Evolutionary conservation across 2,797 vertebrate species (phyloP).

Genomic region (Rhincodon typus): DNA sequence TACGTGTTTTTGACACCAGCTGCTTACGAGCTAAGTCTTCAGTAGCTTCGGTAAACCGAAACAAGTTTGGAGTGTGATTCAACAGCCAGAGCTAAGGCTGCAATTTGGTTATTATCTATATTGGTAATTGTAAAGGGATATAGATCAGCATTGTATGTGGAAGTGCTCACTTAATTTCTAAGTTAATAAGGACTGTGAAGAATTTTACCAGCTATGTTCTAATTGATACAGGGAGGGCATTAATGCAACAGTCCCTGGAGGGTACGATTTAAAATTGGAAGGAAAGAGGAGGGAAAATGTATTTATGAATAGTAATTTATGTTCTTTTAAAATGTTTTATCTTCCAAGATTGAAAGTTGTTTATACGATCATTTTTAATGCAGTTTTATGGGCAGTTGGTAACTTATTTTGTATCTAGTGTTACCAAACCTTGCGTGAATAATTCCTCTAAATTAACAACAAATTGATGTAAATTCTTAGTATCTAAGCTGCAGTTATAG

Average conservation of each 20-base stretch:
- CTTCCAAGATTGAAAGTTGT: not conserved
- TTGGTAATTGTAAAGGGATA: conserved; percentile 22
- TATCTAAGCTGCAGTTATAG: not conserved
- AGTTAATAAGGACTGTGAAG: not conserved
- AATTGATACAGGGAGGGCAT: not conserved
- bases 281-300: not conserved
- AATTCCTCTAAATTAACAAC: not conserved
- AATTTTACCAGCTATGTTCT: not conserved
- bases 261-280: not conserved
- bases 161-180: not conserved
- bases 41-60: too few species aligned
- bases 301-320: not conserved
- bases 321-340: not conserved
- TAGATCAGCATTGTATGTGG: not conserved
- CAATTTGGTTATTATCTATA: not conserved
- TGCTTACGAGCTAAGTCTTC: not conserved
- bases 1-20: not conserved
- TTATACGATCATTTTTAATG: not conserved
- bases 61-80: not conserved
- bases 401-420: not conserved
- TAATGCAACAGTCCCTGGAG: not conserved
- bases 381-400: not conserved
- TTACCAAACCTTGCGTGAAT: not conserved
- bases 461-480: not conserved
- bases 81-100: not conserved